Conservation (phyloP, 2,888 invertebrate genomes). For the Limenitis camilla region DNA sequence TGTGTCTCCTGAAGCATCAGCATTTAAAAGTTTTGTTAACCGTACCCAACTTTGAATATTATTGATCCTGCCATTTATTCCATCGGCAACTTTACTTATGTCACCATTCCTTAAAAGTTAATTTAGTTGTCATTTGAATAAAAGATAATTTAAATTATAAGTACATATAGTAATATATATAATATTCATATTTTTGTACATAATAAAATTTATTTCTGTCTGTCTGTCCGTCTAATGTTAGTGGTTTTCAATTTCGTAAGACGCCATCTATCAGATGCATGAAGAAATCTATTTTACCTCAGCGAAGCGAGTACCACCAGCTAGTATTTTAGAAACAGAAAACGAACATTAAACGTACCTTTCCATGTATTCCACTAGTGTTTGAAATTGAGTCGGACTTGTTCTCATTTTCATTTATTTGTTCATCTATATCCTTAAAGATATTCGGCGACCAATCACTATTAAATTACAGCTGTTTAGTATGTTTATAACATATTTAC, state of each 20-base stretch:
- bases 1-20: constrained; percentile 19
- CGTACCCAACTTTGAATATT: constrained; percentile 18
- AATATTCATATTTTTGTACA: too few relatives aligned
- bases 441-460: not conserved
- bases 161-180: too few relatives aligned
- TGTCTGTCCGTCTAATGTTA: too few relatives aligned
- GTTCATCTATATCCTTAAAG: not conserved
- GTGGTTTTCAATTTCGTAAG: too few relatives aligned
- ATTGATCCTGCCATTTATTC: constrained; percentile 7
- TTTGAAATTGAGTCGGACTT: constrained; percentile 7
- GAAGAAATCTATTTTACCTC: too few relatives aligned
- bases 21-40: constrained; percentile 18
- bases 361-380: constrained; percentile 6
- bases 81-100: constrained; percentile 7
- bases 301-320: too few relatives aligned
- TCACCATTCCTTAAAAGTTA: constrained; percentile 11
- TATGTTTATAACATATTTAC: not conserved
- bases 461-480: not conserved
- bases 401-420: constrained; percentile 5
- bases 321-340: too few relatives aligned
- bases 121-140: not conserved
- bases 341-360: not conserved
- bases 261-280: too few relatives aligned
- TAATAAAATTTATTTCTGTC: too few relatives aligned
- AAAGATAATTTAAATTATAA: not conserved